A percentile compares a stretch with the other conserved stretches of the same genome.
Evolutionary conservation across 2,888 invertebrate genomes (phyloP).

Genomic region (Plagodis pulveraria): DNA sequence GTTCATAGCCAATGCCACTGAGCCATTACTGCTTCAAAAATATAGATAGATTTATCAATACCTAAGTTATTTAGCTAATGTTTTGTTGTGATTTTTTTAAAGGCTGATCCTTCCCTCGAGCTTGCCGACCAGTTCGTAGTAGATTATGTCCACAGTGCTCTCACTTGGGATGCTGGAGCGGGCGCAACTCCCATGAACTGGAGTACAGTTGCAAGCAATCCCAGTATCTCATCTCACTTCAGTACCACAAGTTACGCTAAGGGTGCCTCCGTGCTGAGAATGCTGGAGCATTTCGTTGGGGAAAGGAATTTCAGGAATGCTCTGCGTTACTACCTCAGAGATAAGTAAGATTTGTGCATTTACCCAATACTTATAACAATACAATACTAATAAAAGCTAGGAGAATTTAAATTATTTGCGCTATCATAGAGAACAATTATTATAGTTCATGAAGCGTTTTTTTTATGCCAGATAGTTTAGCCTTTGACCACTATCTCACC

Average conservation of each 20-base stretch:
- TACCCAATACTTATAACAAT: too few species aligned
- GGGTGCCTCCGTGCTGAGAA: conserved; percentile 86
- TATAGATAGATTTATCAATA: not conserved
- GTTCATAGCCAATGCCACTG: too few species aligned
- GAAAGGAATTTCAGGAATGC: conserved; percentile 81
- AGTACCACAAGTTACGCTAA: conserved; percentile 89
- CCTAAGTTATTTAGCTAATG: not conserved
- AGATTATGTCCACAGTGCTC: conserved; percentile 87
- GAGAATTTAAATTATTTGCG: too few species aligned
- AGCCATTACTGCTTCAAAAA: too few species aligned
- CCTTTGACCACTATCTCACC: too few species aligned
- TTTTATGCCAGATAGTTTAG: too few species aligned
- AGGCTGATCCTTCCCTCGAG: conserved; percentile 70
- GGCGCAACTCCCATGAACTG: conserved; percentile 73
- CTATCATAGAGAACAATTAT: too few species aligned
- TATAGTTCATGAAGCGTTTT: too few species aligned
- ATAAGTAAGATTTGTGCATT: conserved; percentile 70
- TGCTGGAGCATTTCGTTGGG: conserved; percentile 87
- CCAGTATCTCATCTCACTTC: conserved; percentile 86
- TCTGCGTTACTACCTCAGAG: conserved; percentile 83
- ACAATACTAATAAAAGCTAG: too few species aligned
- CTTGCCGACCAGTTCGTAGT: conserved; percentile 87
- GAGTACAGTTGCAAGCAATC: conserved; percentile 79
- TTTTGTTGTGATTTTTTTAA: conserved; percentile 13
- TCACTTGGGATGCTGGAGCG: conserved; percentile 82